Base-by-base conservation (phyloP, 2,888 invertebrate genomes). In the Acanthosoma haemorrhoidale region DNA sequence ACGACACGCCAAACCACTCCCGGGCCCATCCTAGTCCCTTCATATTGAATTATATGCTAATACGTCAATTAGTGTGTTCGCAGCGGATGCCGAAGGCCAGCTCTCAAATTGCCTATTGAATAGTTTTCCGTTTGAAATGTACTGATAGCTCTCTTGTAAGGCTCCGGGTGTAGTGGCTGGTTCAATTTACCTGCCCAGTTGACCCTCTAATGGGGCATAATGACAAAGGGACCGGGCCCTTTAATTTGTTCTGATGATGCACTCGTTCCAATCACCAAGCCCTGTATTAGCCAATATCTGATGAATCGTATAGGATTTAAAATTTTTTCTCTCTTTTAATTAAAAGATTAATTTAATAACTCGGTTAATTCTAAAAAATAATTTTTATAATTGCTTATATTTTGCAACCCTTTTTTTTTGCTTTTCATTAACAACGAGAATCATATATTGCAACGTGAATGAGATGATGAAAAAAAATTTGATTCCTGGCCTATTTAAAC, bases 1-100 rank as follows among this genome's bases (percentile, higher is more conserved):
- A 16, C 59, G 32, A 61, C 61, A 61, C 21, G 61, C 21, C 61
- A 61, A 61, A 61, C 61, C 61, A 61, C 61, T 61, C 61, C 61
- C 61, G 9, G 36, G 36, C 61, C 61, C 61, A 21, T 36, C 61
- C 51, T 51, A 25, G 34, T 25, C 61, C 16, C 61, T 61, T 61
- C 61, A 61, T 21, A 61, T 36, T 32, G 36, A 61, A 61, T 32
- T 61, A 36, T 61, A 61, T 61, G 61, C 61, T 61, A 61, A 61
- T 61, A 36, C 36, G 16, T 32, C 38, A 25, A 32, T 61, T 61
- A 61, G 34, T 36, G 21, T 51, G 25, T 51, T 25, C 21, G n/a
- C n/a, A 51, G 21, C 25, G 51, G 51, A 13, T 25, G 51, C 25
- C 25, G 51, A 51, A n/a, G 51, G 25, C 13, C 13, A 51, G 13